A percentile compares a stretch with the other conserved stretches of the same genome.
These are phyloP conservation scores for Ispidina picta DNA, from an alignment of 2,797 vertebrate species.

Conservation along the genomic window DNA sequence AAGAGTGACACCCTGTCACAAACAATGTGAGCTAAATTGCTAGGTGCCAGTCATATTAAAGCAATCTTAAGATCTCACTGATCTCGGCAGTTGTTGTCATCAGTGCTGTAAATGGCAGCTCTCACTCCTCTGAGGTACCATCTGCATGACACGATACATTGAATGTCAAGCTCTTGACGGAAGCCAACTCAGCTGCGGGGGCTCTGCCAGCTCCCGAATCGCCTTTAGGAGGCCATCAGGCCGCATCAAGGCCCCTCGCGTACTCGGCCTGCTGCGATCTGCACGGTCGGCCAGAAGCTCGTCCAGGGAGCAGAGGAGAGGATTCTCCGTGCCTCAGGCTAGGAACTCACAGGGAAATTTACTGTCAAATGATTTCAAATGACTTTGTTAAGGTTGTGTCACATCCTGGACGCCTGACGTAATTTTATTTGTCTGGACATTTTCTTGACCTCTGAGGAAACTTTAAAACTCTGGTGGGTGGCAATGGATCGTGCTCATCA, in stretches of 20 bases:
- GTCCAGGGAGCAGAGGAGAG: conserved; percentile 48
- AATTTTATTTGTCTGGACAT: conserved; percentile 80
- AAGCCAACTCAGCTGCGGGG: conserved; percentile 78
- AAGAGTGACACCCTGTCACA: conserved; percentile 86
- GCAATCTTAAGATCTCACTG: conserved; percentile 74
- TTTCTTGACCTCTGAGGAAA: conserved; percentile 74
- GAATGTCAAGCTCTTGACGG: conserved; percentile 85
- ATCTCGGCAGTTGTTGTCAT: conserved; percentile 78
- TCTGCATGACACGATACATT: conserved; percentile 84
- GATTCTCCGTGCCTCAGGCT: conserved; percentile 72
- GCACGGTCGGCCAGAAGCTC: conserved; percentile 68
- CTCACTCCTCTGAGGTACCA: conserved; percentile 79
- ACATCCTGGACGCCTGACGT: conserved; percentile 67
- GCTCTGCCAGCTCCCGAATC: conserved; percentile 66
- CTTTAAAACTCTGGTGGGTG: conserved; percentile 61
- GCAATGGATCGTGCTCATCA: conserved; percentile 2
- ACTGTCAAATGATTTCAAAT: conserved; percentile 82
- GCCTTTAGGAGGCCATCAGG: conserved; percentile 84
- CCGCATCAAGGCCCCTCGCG: conserved; percentile 62
- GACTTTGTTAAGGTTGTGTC: conserved; percentile 81
- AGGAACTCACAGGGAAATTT: conserved; percentile 79
- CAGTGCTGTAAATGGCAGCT: conserved; percentile 88
- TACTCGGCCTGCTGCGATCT: conserved; percentile 47
- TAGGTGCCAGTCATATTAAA: conserved; percentile 87
- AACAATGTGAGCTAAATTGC: conserved; percentile 80